These are phyloP conservation scores for Hylomyscus alleni DNA, from an alignment of 2,797 vertebrate species.

Conservation along the genomic window DNA sequence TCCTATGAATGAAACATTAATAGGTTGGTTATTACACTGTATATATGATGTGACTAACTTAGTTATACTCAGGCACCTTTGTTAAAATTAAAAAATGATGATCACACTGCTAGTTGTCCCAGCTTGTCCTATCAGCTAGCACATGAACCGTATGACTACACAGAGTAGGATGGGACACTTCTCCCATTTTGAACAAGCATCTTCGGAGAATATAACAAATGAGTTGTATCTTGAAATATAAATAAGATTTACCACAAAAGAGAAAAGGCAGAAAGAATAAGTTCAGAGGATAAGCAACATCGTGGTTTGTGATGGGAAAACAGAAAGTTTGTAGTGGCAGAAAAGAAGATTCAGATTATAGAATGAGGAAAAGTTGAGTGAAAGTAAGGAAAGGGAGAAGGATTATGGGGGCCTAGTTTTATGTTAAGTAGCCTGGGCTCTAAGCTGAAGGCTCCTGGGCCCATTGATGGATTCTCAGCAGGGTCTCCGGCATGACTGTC, in stretches of 20 bases:
- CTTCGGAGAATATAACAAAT: neutral
- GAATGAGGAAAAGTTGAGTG: neutral
- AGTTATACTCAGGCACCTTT: neutral
- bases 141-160: neutral
- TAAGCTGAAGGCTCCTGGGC: neutral
- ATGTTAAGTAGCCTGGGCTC: neutral
- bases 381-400: neutral
- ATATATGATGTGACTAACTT: neutral
- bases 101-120: neutral
- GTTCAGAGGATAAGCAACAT: neutral
- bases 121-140: neutral
- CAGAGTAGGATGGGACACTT: neutral
- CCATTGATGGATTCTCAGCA: neutral
- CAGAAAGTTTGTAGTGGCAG: neutral
- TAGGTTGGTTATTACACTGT: neutral
- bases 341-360: neutral
- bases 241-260: neutral
- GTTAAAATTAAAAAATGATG: neutral
- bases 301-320: neutral
- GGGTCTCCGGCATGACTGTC: neutral
- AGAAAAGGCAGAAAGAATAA: neutral
- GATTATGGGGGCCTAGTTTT: neutral
- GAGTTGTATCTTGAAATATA: neutral
- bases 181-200: neutral
- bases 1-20: neutral